These are phyloP conservation scores for Pristionchus exspectatus DNA, from an alignment of 2,888 invertebrate species.

Conservation along the genomic window DNA sequence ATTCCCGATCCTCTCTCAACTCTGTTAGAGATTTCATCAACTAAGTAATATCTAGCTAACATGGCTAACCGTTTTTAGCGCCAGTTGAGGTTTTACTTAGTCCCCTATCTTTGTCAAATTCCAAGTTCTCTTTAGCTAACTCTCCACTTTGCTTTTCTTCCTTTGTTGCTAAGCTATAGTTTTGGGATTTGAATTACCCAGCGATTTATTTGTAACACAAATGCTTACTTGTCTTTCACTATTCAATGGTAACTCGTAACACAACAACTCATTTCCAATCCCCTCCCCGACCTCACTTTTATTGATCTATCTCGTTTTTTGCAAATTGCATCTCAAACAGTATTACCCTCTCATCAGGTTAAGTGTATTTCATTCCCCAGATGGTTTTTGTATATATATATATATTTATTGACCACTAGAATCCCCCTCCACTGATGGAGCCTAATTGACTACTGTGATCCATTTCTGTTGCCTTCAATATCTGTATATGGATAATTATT, in stretches of 20 bases:
- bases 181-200: not conserved
- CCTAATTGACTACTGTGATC: constrained; percentile 26
- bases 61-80: constrained; percentile 3
- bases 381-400: not conserved
- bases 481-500: constrained; percentile 9
- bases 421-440: not conserved
- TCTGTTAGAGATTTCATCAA: not conserved
- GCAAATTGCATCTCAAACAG: not conserved
- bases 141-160: not conserved
- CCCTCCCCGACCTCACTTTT: not conserved
- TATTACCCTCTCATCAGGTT: not conserved
- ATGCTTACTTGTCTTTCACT: constrained; percentile 40
- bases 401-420: not conserved
- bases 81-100: not conserved
- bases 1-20: not conserved
- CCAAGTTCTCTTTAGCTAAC: not conserved
- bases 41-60: constrained; percentile 37
- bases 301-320: not conserved
- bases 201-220: constrained; percentile 22
- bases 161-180: not conserved
- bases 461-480: not conserved
- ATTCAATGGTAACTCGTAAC: constrained; percentile 39
- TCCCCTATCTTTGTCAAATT: constrained; percentile 19
- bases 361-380: not conserved
- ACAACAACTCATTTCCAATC: not conserved